Percentiles rank a stretch among this genome's conserved stretches.
These are phyloP conservation scores for Indicator indicator DNA, from an alignment of 2,113 vertebrate genomes.

Conservation along the genomic window DNA sequence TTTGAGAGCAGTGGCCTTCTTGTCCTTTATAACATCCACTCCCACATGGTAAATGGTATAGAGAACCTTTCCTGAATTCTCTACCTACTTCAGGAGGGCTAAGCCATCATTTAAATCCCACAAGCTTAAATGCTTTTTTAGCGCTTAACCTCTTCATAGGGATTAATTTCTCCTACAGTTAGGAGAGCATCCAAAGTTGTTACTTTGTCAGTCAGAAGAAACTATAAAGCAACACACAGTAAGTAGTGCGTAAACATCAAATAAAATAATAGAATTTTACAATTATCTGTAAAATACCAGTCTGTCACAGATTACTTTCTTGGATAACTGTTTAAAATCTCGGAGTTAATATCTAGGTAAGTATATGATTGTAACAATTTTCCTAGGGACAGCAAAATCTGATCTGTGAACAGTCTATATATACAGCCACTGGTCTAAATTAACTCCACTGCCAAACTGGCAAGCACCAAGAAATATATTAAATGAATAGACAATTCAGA, in stretches of 20 bases:
- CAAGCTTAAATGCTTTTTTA: slow-evolving; percentile 26
- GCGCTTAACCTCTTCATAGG: slow-evolving; percentile 31
- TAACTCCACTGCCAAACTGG: slow-evolving; percentile 21
- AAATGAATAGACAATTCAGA: slow-evolving; percentile 82
- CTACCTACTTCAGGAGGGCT: background rate
- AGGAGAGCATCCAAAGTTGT: background rate
- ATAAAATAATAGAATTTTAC: background rate
- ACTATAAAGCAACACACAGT: background rate
- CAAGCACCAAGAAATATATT: slow-evolving; percentile 32
- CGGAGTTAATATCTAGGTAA: background rate
- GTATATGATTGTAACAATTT: background rate
- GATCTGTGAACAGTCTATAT: slow-evolving; percentile 24
- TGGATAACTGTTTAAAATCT: background rate
- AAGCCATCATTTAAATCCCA: slow-evolving; percentile 11
- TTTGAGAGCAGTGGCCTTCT: background rate
- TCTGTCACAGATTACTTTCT: background rate
- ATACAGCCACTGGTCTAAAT: slow-evolving; percentile 41
- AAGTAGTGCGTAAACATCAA: background rate
- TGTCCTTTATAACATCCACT: slow-evolving; percentile 1
- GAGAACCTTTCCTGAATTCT: slow-evolving; percentile 18
- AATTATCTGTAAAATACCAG: background rate
- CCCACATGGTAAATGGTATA: background rate
- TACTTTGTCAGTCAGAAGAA: slow-evolving; percentile 9
- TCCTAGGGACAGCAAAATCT: slow-evolving; percentile 27
- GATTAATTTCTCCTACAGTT: background rate